Conservation (phyloP, 1,140 invertebrate species). For the Heterodera carotae region DNA sequence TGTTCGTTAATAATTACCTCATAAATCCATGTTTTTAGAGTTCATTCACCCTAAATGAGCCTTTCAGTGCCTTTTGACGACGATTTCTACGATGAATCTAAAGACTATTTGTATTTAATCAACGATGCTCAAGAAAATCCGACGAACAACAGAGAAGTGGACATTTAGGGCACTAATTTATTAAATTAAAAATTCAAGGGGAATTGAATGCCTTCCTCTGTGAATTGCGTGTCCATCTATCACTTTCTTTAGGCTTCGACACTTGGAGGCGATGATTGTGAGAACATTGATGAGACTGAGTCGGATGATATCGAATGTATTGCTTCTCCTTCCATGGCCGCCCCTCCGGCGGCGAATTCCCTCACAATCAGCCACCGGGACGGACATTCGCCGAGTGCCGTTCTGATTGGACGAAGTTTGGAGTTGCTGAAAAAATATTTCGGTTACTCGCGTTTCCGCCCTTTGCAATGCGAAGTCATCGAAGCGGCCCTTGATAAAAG, state of each 20-base stretch:
- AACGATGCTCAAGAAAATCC: constrained; percentile 2
- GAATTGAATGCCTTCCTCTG: no score
- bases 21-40: not conserved
- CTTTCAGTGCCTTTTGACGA: constrained; percentile 8
- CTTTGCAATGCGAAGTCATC: constrained; percentile 33
- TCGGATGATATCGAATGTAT: no score
- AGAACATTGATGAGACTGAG: no score
- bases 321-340: no score
- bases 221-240: no score
- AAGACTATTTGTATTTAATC: constrained; percentile 22
- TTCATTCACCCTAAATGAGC: not conserved
- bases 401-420: not conserved
- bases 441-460: constrained; percentile 35
- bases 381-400: not conserved
- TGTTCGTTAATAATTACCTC: not conserved
- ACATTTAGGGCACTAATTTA: no score
- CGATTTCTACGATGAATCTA: constrained; percentile 27
- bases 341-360: no score
- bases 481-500: constrained; percentile 22
- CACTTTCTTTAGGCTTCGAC: not conserved
- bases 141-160: not conserved
- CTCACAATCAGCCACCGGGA: no score
- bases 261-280: not conserved
- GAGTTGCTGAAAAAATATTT: constrained; percentile 33
- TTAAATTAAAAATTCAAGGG: no score